phyloP scores from a whole-genome alignment of 2,888 invertebrate species.

The Amiota communis region DNA sequence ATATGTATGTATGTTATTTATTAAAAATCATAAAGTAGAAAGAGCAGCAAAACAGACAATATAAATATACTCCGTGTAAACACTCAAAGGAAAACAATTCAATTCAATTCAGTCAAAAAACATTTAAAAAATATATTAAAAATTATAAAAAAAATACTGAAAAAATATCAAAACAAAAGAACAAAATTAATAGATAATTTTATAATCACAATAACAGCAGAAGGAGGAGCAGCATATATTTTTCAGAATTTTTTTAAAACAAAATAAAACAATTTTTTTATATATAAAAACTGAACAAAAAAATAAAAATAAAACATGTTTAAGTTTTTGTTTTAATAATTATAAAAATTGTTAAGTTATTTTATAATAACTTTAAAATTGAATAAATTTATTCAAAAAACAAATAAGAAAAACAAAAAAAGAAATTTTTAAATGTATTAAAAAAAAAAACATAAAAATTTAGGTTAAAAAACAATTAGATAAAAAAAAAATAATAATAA shows the following conservation, averaged over 20 bases:
- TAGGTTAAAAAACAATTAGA: neutral
- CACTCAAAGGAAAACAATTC: no score
- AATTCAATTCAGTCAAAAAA: neutral
- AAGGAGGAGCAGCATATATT: neutral
- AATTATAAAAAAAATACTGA: neutral
- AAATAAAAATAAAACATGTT: neutral
- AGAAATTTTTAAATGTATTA: neutral
- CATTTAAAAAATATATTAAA: neutral
- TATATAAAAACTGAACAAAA: constrained; percentile 1
- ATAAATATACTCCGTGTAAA: constrained; percentile 34
- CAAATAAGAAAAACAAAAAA: neutral
- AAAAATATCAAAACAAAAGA: neutral
- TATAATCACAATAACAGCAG: neutral
- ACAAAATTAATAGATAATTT: neutral
- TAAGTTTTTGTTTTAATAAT: no score
- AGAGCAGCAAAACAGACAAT: constrained; percentile 35
- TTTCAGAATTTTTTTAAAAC: no score
- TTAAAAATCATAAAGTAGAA: constrained; percentile 56
- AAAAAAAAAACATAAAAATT: no score
- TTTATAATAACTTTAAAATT: neutral
- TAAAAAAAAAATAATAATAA: neutral
- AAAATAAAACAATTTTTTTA: no score
- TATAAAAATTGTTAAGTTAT: neutral
- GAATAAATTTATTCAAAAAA: neutral
- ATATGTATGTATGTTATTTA: constrained; percentile 44